Base-by-base conservation (phyloP, 2,888 invertebrate species). In the Metellina segmentata region DNA sequence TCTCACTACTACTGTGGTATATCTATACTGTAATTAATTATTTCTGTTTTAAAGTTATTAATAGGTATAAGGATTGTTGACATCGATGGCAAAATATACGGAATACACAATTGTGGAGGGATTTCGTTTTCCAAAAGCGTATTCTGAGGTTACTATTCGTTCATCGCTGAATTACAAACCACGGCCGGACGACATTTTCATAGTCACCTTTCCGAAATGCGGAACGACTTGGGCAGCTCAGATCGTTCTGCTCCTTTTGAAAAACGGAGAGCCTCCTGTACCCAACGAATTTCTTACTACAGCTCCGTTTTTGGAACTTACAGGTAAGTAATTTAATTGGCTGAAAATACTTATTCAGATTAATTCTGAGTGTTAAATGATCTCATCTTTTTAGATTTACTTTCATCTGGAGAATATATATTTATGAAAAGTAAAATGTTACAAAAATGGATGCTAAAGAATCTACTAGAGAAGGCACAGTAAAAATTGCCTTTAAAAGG, bases 211-310 rank as follows among this genome's bases (percentile, higher is more conserved):
- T 69, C 93, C 93, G 2, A 93, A 93, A 9, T 90, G 91, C 81
- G 93, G 93, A 8, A 93, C 92, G 9, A 93, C 93, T 8, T 93
- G 93, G 93, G 61, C 79, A 2, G 92, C 90, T 53, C 69, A 90
- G 52, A 92, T 93, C n/a, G 20, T 90, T 7, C 8, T 19, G 16
- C 70, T 71, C n/a, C 89, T 91, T 11, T 82, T 72, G 51, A 71
- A 69, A 4, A 53, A 85, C 8, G 91, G 85, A 6, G 52, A 81
- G 13, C 83, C 81, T 8, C 48, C 71, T 0, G 8, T 7, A 0
- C 0, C 53, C 4, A 16, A 16, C 5, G 71, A 86, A 7, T 86
- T 91, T 49, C 16, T 61, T 0, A n/a, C 9, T 0, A 20, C 34
- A 7, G 8, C 13, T 13, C 91, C 91, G 13, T 93, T 89, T 19